These are phyloP conservation scores for Pogonocichla stellata DNA, from an alignment of 2,113 vertebrate species.

Conservation along the genomic window DNA sequence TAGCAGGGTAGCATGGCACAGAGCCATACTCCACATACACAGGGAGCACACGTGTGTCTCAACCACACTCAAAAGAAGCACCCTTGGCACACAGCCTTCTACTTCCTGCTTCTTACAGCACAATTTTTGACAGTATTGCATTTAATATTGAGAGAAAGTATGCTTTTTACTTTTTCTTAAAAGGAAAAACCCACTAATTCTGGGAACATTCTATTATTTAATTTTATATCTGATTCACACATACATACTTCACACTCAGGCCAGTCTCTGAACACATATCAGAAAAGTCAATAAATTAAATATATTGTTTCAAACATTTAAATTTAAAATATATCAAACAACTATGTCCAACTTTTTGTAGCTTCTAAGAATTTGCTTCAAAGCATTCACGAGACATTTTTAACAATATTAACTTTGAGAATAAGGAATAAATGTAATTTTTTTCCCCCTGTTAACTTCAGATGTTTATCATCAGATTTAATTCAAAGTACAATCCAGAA, in stretches of 20 bases:
- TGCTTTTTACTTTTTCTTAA: background rate
- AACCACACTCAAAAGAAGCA: background rate
- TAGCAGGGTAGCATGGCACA: background rate
- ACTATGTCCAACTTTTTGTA: background rate
- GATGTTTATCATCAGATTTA: background rate
- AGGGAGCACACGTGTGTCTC: background rate
- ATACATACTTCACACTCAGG: background rate
- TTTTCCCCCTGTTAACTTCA: background rate
- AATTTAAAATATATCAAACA: background rate
- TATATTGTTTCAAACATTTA: background rate
- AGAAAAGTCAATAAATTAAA: background rate
- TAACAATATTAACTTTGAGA: background rate
- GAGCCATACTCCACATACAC: background rate
- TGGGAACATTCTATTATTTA: background rate
- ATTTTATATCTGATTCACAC: background rate
- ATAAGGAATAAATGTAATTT: background rate
- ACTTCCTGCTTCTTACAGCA: background rate
- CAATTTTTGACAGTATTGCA: background rate
- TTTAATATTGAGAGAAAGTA: background rate
- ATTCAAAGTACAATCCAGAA: background rate
- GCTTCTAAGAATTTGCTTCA: background rate
- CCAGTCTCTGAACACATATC: background rate
- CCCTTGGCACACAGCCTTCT: background rate
- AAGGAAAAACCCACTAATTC: rapidly evolving
- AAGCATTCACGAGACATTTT: background rate